Conservation (phyloP, 2,113 vertebrate species). For the Saguinus imperator region DNA sequence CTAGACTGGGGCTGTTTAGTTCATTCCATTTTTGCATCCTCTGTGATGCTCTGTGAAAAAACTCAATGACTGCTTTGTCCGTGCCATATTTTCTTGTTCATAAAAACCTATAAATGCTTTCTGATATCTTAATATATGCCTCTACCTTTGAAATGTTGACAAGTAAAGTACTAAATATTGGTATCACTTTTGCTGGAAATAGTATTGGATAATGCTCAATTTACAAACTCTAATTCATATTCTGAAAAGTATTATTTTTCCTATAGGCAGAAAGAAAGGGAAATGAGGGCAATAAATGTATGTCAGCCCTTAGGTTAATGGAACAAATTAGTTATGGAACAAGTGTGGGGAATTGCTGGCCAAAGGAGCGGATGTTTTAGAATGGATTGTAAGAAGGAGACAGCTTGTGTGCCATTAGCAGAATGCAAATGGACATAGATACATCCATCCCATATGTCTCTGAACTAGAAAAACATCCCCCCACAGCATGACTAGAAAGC, state of each 20-base stretch:
- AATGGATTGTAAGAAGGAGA: not conserved
- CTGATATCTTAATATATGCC: not conserved
- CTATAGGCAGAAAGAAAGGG: not conserved
- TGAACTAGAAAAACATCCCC: not conserved
- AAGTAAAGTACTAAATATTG: not conserved
- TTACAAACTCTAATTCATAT: not conserved
- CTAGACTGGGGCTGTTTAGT: not conserved
- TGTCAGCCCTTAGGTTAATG: not conserved
- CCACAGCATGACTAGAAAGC: not conserved
- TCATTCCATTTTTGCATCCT: not conserved
- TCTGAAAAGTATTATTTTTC: slow-evolving; percentile 42
- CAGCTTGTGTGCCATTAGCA: not conserved
- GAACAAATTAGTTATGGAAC: not conserved
- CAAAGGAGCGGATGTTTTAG: not conserved
- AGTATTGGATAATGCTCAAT: not conserved
- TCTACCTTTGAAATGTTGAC: slow-evolving; percentile 3
- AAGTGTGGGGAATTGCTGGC: not conserved
- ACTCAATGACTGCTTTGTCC: not conserved
- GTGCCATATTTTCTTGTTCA: not conserved
- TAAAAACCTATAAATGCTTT: not conserved
- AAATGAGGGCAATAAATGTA: not conserved
- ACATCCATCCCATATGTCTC: not conserved
- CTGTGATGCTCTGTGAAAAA: not conserved
- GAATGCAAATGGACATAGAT: not conserved
- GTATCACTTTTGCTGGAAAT: slow-evolving; percentile 12